Percentiles rank a stretch among this genome's conserved stretches.
phyloP scores from a whole-genome alignment of 2,888 invertebrate species.

The Metallyticus violacea region DNA sequence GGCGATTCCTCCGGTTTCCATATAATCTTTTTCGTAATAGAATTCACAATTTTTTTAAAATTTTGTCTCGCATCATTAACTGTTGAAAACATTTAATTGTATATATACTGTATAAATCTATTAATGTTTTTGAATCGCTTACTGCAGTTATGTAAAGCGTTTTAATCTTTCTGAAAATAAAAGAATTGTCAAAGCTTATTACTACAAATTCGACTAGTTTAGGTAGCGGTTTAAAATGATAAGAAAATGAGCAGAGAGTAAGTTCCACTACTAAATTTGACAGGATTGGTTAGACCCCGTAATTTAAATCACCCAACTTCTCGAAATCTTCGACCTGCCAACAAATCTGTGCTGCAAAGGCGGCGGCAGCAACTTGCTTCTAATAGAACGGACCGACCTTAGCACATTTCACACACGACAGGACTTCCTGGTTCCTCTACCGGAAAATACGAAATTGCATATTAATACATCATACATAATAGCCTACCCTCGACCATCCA shows the following conservation, averaged over 20 bases:
- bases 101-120: no score
- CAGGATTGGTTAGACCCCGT: neutral
- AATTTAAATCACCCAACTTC: neutral
- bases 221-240: neutral
- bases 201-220: no score
- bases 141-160: no score
- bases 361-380: neutral
- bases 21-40: no score
- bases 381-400: neutral
- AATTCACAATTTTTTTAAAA: no score
- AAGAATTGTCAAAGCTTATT: no score
- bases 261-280: neutral
- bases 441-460: slow-evolving; percentile 19
- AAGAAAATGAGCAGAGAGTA: neutral
- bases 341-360: neutral
- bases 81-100: no score
- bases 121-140: no score
- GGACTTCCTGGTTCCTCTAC: neutral
- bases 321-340: neutral
- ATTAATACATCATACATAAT: slow-evolving; percentile 18
- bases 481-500: neutral
- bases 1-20: no score
- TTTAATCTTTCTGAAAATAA: no score
- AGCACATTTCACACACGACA: neutral
- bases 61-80: no score